phyloP scores from a whole-genome alignment of 2,113 vertebrate genomes.

The Alligator mississippiensis region DNA sequence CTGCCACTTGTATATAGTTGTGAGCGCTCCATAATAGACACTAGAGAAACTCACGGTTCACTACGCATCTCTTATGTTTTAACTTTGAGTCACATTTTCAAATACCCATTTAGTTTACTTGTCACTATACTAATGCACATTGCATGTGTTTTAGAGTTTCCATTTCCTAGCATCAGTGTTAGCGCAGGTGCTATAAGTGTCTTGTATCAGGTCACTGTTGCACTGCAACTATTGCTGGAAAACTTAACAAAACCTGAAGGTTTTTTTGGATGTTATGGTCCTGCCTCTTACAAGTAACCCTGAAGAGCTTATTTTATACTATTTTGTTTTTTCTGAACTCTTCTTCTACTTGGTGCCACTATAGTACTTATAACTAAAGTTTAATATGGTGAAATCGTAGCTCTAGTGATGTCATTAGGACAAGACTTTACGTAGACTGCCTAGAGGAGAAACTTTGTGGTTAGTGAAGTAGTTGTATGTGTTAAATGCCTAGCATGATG shows the following conservation, averaged over 20 bases:
- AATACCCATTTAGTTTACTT: neutral
- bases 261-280: neutral
- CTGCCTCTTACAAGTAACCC: neutral
- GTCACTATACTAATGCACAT: neutral
- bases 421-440: neutral
- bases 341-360: neutral
- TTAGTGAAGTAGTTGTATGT: neutral
- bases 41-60: neutral
- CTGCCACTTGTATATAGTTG: neutral
- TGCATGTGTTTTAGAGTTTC: neutral
- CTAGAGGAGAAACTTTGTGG: neutral
- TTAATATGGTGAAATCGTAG: neutral
- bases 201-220: neutral
- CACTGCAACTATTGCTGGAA: neutral
- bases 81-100: neutral
- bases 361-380: neutral
- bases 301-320: neutral
- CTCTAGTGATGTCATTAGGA: neutral
- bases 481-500: neutral
- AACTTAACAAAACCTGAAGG: neutral
- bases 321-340: neutral
- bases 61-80: neutral
- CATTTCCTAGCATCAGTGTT: neutral
- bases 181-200: neutral
- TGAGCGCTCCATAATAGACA: neutral